Evolutionary conservation across 2,888 invertebrate genomes (phyloP), one percentile per base, ranked within the genome.

Genomic region (Parnassius smintheus): DNA sequence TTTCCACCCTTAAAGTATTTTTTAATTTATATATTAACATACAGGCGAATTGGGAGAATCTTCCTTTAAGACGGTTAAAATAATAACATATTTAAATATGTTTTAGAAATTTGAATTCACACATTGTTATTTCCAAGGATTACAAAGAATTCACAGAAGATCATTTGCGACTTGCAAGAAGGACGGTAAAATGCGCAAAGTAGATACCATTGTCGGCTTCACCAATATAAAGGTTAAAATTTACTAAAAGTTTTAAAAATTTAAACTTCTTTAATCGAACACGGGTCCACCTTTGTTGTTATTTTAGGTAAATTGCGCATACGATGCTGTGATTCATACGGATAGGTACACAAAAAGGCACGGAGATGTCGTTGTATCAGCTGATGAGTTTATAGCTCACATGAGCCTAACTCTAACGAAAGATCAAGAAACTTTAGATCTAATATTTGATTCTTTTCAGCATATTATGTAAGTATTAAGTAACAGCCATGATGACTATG

Each of bases 161-260:
- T 84, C 87, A 2, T 69, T 85, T 1, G 76, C 80, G 3, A 87
- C 85, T 0, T 78, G 76, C 55, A 72, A 60, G 25, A 70, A 64
- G 35, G 63, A 62, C 0, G 62, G 67, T 0, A 52, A 68, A 0
- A 48, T 80, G 2, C 78, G 84, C n/a, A 67, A 69, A 25, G 70
- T 87, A 2, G 81, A 87, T 58, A 62, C 77, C 2, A 67, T 82
- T 2, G 70, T 88, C 18, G 83, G 81, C 1, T 89, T 90, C 69
- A 83, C 83, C 66, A 76, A 76, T 61, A 72, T 90, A 46, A 88
- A 84, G 82, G 90, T 88, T 42, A 12, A 41, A 48, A 48, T 7
- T 8, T 7, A 13, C 8, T 48, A 48, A 1, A 48, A 48, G 48
- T 13, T 48, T 9, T 13, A 12, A 9, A 44, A 25, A 4, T 25